Evolutionary conservation across 2,888 invertebrate species (phyloP).

Genomic region (Tinea pellionella): DNA sequence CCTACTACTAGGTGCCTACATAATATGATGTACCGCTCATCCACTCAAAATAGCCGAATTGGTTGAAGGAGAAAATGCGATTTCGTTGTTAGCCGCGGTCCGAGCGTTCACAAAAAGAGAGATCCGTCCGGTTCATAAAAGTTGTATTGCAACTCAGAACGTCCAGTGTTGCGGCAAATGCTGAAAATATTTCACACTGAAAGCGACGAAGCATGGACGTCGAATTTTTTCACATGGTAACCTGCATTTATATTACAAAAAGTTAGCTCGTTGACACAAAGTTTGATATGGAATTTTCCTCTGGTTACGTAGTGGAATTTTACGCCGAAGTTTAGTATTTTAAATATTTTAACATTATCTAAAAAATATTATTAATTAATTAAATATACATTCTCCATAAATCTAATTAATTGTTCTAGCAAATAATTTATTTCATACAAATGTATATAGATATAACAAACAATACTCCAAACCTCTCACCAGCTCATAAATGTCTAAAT

Average conservation of each 20-base stretch:
- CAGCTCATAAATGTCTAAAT: conserved; percentile 6
- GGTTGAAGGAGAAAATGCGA: conserved; percentile 31
- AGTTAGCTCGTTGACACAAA: neutral
- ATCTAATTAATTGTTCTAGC: neutral
- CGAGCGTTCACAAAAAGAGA: conserved; percentile 32
- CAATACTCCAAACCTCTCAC: neutral
- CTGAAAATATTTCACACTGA: conserved; percentile 25
- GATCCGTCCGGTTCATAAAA: conserved; percentile 46
- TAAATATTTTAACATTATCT: neutral
- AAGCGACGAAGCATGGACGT: conserved; percentile 7
- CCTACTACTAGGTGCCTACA: no score
- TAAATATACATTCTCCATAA: no score
- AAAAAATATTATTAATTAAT: neutral
- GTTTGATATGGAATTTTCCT: neutral
- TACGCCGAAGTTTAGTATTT: neutral
- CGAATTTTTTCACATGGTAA: conserved; percentile 9
- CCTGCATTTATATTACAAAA: conserved; percentile 8
- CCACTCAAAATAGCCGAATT: neutral
- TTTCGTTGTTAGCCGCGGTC: conserved; percentile 36
- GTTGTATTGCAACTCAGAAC: conserved; percentile 30
- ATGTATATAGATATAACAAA: neutral
- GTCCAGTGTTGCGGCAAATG: conserved; percentile 29
- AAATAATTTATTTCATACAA: neutral
- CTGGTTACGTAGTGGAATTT: neutral
- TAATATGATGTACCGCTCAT: neutral